A percentile compares a stretch with the other conserved stretches of the same genome.
These are phyloP conservation scores for Brachionus rubens DNA, from an alignment of 1,140 invertebrate genomes.

Conservation along the genomic window DNA sequence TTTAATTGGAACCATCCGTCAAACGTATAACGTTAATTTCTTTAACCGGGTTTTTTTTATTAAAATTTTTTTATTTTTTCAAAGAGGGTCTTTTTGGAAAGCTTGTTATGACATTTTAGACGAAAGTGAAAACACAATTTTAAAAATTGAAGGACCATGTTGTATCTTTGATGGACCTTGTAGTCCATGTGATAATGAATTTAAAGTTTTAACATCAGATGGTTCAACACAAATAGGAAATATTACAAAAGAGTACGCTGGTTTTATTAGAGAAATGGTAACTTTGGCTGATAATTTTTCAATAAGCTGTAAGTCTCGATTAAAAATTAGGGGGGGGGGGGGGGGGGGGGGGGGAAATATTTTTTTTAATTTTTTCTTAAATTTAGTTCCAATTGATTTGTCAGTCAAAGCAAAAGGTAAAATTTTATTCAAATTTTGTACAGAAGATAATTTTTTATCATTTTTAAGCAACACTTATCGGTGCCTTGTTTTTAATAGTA, in stretches of 20 bases:
- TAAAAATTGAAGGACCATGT: conserved; percentile 39
- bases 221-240: conserved; percentile 14
- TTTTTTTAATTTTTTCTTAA: too few relatives aligned
- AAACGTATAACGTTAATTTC: conserved; percentile 22
- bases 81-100: conserved; percentile 31
- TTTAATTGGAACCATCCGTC: conserved; percentile 45
- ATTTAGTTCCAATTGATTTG: conserved; percentile 52
- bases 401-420: conserved; percentile 30
- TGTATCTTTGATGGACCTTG: conserved; percentile 38
- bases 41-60: neutral
- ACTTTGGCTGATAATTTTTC: conserved; percentile 3
- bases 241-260: conserved; percentile 24
- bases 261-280: conserved; percentile 36
- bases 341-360: too few relatives aligned
- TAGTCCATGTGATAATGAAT: conserved; percentile 37
- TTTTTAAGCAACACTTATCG: conserved; percentile 29
- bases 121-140: neutral
- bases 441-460: too few relatives aligned
- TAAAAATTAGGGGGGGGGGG: too few relatives aligned
- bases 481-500: conserved; percentile 47
- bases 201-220: conserved; percentile 37
- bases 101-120: conserved; percentile 9
- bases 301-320: neutral
- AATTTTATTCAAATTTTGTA: too few relatives aligned
- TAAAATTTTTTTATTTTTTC: neutral